Base-by-base conservation (phyloP, 2,888 invertebrate genomes). In the Eupithecia subfuscata region DNA sequence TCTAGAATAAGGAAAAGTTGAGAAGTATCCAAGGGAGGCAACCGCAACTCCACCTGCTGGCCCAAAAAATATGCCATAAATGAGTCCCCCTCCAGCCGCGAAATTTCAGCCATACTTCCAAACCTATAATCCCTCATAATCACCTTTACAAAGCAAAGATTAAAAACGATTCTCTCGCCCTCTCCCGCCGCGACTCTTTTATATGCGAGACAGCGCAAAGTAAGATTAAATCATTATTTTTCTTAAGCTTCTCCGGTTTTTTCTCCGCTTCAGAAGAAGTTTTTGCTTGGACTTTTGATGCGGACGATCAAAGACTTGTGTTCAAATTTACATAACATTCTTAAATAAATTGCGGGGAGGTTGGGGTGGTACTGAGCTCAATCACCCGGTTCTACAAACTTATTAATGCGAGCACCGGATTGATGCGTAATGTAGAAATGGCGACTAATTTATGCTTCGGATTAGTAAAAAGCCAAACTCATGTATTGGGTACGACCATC, bases 141-240 rank as follows among this genome's bases (percentile, higher is more conserved):
- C 95, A 95, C 95, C 95, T 95, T 95, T 95, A 95, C 95, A 95
- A 95, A 95, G 95, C 95, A 95, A 95, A 95, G 95, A 95, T 95
- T 95, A 95, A 95, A 95, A 95, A 92, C 95, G 94, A 93, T 95
- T 94, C 94, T 91, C 85, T 88, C 92, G 88, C 92, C 88, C 84
- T 75, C 86, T 86, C 85, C 88, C 83, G 86, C 83, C 81, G 80
- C 84, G 76, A 79, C 89, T 90, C 91, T 91, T 95, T 95, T 94
- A 95, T 95, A 95, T 95, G 94, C 94, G 93, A 90, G 92, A 92
- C 94, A 88, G 92, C 93, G 93, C 91, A 92, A 94, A 95, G 93
- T 90, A 89, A 93, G 95, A 95, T 95, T 95, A 95, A 95, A 95
- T 95, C 95, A 95, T 95, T 95, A 95, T 95, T 95, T 95, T 95